phyloP scores from a whole-genome alignment of 2,888 invertebrate genomes.

The Erebia ligea region DNA sequence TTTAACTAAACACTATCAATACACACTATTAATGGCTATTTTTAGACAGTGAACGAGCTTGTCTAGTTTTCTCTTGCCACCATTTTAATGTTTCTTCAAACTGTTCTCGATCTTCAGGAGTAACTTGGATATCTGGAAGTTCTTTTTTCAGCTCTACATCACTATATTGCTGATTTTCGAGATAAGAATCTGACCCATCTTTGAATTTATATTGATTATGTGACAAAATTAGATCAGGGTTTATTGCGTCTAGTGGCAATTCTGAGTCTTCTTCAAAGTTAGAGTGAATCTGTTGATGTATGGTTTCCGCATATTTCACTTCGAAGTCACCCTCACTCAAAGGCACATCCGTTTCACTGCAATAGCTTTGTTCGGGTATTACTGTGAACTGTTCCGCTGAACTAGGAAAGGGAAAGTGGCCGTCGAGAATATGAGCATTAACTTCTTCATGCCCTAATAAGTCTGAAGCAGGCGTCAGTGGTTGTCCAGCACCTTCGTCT shows the following conservation, averaged over 20 bases:
- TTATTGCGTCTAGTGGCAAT: conserved; percentile 60
- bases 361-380: conserved; percentile 72
- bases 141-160: conserved; percentile 77
- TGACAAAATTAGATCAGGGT: conserved; percentile 62
- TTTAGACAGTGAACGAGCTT: conserved; percentile 58
- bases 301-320: conserved; percentile 75
- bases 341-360: conserved; percentile 70
- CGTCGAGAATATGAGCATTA: conserved; percentile 75
- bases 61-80: conserved; percentile 80
- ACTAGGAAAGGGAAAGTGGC: conserved; percentile 78
- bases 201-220: conserved; percentile 66
- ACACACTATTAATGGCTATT: conserved; percentile 41
- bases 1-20: conserved; percentile 37
- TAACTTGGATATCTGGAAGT: conserved; percentile 75
- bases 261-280: conserved; percentile 55
- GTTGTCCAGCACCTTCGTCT: conserved; percentile 83
- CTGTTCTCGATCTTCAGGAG: conserved; percentile 75
- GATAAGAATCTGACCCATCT: conserved; percentile 65
- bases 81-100: conserved; percentile 79
- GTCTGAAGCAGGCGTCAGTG: conserved; percentile 79
- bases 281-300: conserved; percentile 62
- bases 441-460: conserved; percentile 76
- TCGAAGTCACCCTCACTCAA: conserved; percentile 71
- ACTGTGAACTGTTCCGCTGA: conserved; percentile 80
- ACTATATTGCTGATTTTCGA: conserved; percentile 70